phyloP scores from a whole-genome alignment of 2,888 invertebrate genomes.

The Scelioninae gen. 2 region DNA sequence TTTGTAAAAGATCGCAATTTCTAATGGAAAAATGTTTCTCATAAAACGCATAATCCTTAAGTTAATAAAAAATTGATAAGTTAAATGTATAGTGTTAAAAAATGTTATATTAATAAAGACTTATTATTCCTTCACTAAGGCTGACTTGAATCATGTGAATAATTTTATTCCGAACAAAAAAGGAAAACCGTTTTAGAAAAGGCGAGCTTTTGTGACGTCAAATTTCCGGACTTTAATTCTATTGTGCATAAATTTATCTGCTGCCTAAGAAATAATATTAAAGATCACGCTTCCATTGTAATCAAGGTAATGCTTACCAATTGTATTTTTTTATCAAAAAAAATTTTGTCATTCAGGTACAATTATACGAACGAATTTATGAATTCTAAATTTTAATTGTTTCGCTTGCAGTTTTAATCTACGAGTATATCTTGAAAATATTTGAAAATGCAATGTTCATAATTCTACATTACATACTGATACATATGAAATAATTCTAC shows the following conservation, averaged over 20 bases:
- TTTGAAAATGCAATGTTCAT: neutral
- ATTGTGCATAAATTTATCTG: constrained; percentile 54
- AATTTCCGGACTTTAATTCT: constrained; percentile 31
- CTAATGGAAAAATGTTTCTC: too few relatives aligned
- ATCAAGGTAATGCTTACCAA: constrained; percentile 15
- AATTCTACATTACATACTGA: too few relatives aligned
- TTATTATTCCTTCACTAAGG: too few relatives aligned
- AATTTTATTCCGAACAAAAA: constrained; percentile 4
- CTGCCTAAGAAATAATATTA: constrained; percentile 28
- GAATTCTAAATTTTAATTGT: neutral
- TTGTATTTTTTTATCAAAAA: constrained; percentile 15
- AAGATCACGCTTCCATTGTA: constrained; percentile 39
- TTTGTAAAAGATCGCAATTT: too few relatives aligned
- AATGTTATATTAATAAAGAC: too few relatives aligned
- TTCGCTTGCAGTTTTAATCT: neutral
- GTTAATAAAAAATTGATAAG: too few relatives aligned
- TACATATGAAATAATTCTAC: too few relatives aligned
- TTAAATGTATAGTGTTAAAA: too few relatives aligned
- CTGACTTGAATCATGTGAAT: too few relatives aligned
- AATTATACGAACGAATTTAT: too few relatives aligned
- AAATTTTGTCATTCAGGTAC: too few relatives aligned
- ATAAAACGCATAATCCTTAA: too few relatives aligned
- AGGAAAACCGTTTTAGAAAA: constrained; percentile 27
- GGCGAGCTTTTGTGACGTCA: constrained; percentile 35
- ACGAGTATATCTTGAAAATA: neutral